A percentile compares a stretch with the other conserved stretches of the same genome.
Evolutionary conservation across 2,113 vertebrate species (phyloP).

Genomic region (Myotis lucifugus): DNA sequence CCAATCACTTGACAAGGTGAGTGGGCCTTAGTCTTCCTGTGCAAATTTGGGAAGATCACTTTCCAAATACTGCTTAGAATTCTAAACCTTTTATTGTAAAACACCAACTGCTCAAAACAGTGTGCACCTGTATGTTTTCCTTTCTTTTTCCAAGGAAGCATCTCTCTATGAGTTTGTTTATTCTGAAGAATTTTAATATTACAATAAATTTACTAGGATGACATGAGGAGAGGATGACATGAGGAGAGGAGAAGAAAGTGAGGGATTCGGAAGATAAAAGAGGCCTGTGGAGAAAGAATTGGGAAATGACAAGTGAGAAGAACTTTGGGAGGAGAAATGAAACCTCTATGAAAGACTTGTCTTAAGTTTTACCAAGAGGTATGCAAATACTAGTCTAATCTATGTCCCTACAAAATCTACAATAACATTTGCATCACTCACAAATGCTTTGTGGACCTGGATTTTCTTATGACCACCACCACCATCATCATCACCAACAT

Average conservation of each 20-base stretch:
- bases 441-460: neutral
- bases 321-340: neutral
- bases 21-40: neutral
- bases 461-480: neutral
- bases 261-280: neutral
- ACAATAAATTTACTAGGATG: neutral
- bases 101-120: neutral
- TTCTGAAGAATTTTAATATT: neutral
- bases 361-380: neutral
- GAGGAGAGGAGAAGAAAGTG: neutral
- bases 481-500: neutral
- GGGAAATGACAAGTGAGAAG: neutral
- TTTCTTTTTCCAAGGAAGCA: conserved; percentile 5
- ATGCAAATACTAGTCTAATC: neutral
- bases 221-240: neutral
- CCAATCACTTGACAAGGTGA: neutral
- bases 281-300: neutral
- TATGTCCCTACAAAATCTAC: neutral
- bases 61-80: neutral
- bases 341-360: neutral
- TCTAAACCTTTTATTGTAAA: neutral
- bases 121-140: neutral
- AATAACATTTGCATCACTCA: neutral
- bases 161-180: neutral
- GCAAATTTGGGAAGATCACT: neutral